Evolutionary conservation across 1,140 invertebrate genomes (phyloP).

Genomic region (Cheumatopsyche charites): DNA sequence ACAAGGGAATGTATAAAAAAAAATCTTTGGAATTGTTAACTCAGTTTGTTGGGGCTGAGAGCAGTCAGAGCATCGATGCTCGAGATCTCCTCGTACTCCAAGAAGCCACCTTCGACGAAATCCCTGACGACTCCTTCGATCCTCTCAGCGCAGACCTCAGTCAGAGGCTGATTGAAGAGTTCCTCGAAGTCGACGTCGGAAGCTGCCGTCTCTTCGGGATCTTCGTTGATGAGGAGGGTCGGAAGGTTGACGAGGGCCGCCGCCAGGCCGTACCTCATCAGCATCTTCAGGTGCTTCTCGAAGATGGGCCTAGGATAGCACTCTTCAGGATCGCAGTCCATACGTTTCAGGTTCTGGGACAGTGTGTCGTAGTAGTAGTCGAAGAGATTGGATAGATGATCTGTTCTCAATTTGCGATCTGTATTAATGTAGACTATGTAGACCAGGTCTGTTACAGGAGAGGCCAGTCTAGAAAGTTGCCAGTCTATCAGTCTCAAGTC

Average conservation of each 20-base stretch:
- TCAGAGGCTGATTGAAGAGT: background rate
- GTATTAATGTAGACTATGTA: slow-evolving; percentile 40
- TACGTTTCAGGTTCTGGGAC: background rate
- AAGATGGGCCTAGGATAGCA: slow-evolving; percentile 32
- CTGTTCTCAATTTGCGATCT: slow-evolving; percentile 19
- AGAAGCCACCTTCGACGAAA: background rate
- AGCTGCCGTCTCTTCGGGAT: background rate
- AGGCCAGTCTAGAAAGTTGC: slow-evolving; percentile 32
- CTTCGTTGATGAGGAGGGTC: slow-evolving; percentile 16
- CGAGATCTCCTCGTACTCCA: background rate
- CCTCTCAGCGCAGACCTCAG: slow-evolving; percentile 6
- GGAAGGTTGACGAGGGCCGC: slow-evolving; percentile 28
- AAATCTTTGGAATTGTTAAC: background rate
- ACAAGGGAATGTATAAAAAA: too few species aligned
- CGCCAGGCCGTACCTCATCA: slow-evolving; percentile 34
- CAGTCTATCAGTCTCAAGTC: slow-evolving; percentile 43
- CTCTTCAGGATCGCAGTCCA: slow-evolving; percentile 34
- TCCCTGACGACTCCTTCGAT: slow-evolving; percentile 1
- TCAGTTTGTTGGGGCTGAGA: background rate
- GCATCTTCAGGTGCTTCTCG: slow-evolving; percentile 29
- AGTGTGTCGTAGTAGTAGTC: slow-evolving; percentile 42
- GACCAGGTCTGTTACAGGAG: slow-evolving; percentile 37
- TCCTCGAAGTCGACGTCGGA: background rate
- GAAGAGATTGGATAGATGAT: slow-evolving; percentile 31
- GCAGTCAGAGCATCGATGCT: background rate